Conservation (phyloP, 2,888 invertebrate species). For the Pseudococcus longispinus region DNA sequence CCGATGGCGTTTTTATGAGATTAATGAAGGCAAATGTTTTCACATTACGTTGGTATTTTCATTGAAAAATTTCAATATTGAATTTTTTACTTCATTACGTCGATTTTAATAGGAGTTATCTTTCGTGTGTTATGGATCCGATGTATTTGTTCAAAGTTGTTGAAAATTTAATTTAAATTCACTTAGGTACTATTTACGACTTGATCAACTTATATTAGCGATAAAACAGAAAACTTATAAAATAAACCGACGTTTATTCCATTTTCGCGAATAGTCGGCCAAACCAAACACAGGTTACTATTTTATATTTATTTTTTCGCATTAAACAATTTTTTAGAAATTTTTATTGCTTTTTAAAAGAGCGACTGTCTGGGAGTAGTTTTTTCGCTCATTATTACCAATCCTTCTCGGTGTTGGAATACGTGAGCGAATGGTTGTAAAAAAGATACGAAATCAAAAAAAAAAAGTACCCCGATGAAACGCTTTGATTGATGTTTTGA, state of each 20-base stretch:
- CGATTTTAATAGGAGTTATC: no score
- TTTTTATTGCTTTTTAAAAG: neutral
- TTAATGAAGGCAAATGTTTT: neutral
- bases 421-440: neutral
- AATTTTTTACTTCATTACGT: no score
- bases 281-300: neutral
- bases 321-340: neutral
- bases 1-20: neutral
- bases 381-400: neutral
- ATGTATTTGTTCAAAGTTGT: neutral
- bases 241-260: neutral
- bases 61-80: neutral
- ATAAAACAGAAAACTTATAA: neutral
- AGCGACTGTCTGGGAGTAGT: neutral
- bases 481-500: neutral
- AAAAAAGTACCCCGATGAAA: neutral
- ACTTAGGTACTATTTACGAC: neutral
- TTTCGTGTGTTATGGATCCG: no score
- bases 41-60: neutral
- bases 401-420: neutral
- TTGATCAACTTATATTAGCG: no score
- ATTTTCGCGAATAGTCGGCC: neutral
- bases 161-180: neutral
- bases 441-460: neutral
- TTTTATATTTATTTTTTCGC: neutral